Evolutionary conservation across 2,888 invertebrate genomes (phyloP).

Genomic region (Euproctis similis): DNA sequence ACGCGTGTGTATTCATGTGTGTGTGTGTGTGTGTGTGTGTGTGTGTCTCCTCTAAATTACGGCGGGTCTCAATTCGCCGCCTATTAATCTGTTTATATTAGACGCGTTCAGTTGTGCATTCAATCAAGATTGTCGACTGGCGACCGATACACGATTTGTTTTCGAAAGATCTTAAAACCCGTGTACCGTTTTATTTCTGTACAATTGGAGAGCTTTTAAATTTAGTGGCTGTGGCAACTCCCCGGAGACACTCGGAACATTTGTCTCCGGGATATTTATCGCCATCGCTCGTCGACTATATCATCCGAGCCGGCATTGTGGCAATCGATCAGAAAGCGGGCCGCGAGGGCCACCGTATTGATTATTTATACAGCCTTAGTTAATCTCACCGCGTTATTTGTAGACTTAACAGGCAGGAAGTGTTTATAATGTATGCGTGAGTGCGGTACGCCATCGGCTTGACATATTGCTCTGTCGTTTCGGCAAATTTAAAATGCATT

Average conservation of each 20-base stretch:
- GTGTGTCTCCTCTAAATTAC: slow-evolving; percentile 41
- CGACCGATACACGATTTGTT: slow-evolving; percentile 74
- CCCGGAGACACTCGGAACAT: slow-evolving; percentile 69
- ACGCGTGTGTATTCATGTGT: slow-evolving; percentile 26
- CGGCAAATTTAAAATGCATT: slow-evolving; percentile 35
- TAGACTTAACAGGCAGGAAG: slow-evolving; percentile 58
- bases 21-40: no score
- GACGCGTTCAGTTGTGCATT: slow-evolving; percentile 72
- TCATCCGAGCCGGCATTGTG: slow-evolving; percentile 71
- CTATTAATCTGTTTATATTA: slow-evolving; percentile 76
- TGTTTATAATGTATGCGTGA: slow-evolving; percentile 54
- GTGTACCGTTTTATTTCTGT: slow-evolving; percentile 74
- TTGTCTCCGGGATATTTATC: slow-evolving; percentile 75
- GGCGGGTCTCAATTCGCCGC: slow-evolving; percentile 43
- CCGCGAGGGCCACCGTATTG: slow-evolving; percentile 63
- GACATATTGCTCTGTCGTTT: slow-evolving; percentile 36
- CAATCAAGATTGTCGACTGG: slow-evolving; percentile 72
- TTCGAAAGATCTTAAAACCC: slow-evolving; percentile 74
- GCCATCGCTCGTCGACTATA: slow-evolving; percentile 64
- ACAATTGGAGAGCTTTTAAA: slow-evolving; percentile 75
- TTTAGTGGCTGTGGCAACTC: slow-evolving; percentile 74
- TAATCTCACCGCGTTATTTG: slow-evolving; percentile 67
- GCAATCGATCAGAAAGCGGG: slow-evolving; percentile 71
- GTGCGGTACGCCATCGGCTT: slow-evolving; percentile 32
- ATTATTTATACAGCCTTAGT: slow-evolving; percentile 72